Conservation (phyloP, 2,113 vertebrate species). For the Platysteira castanea region DNA sequence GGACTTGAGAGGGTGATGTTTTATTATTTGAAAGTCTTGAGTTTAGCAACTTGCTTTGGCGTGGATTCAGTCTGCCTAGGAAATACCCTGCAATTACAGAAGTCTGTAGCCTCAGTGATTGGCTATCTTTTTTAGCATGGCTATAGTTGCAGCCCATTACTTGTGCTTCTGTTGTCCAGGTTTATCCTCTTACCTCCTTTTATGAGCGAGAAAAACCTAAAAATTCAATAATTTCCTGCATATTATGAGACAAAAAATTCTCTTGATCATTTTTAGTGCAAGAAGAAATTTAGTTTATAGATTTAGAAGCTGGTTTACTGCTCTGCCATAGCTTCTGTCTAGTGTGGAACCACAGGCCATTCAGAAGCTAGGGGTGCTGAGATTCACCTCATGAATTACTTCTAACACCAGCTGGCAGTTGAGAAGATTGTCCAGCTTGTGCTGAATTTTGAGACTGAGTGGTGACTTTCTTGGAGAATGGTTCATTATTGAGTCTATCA, state of each 20-base stretch:
- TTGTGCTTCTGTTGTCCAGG: neutral
- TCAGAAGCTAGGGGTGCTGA: neutral
- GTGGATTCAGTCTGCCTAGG: neutral
- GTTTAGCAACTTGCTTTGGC: neutral
- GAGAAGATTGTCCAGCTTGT: neutral
- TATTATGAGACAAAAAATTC: neutral
- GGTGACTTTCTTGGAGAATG: neutral
- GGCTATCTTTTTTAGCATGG: neutral
- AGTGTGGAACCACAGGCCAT: neutral
- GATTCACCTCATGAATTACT: neutral
- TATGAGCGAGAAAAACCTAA: fast-evolving
- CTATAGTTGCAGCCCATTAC: neutral
- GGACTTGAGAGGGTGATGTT: neutral
- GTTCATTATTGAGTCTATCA: neutral
- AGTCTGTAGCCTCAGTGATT: neutral
- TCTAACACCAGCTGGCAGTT: neutral
- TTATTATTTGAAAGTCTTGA: neutral
- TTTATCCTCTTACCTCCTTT: neutral
- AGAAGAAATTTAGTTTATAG: neutral
- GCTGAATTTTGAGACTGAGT: neutral
- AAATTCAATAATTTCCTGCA: neutral
- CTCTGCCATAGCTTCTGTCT: neutral
- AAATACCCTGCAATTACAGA: neutral
- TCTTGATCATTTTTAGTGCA: neutral
- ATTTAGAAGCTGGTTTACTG: neutral